Base-by-base conservation (phyloP, 2,888 invertebrate genomes). In the Pristionchus maxplancki region DNA sequence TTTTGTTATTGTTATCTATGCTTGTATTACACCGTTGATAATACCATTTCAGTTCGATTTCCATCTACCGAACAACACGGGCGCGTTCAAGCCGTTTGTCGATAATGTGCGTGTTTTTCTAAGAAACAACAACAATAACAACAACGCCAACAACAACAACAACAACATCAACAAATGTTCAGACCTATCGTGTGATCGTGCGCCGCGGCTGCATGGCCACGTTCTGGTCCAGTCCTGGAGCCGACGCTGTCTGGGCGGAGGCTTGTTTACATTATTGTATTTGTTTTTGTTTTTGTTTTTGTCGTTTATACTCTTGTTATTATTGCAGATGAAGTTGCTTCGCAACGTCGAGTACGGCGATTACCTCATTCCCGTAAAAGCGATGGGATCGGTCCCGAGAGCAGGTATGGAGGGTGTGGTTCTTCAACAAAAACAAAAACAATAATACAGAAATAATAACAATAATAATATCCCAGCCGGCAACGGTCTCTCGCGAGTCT, bases 191-290 rank as follows among this genome's bases (percentile, higher is more conserved):
- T 1, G 71, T 37, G 17, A 71, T 71, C 71, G 71, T 71, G 8
- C 71, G 71, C 4, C 71, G 37, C 6, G 71, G 71, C 17, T 71
- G 71, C 71, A 71, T 71, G 71, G 71, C 71, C 4, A 71, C 71
- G 37, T 71, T 71, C 17, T 71, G 71, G 71, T 53, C 53, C 15
- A 13, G 3, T 9, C 71, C 20, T 17, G n/a, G 34, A 3, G 53
- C 53, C 53, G 17, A 53, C 17, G 11, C 31, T 37, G 71, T n/a
- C 71, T 37, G 71, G 37, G 71, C 34, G 34, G 34, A 71, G 71
- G 37, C 37, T n/a, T n/a, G n/a, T n/a, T n/a, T n/a, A n/a, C n/a
- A n/a, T n/a, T n/a, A n/a, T n/a, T n/a, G n/a, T n/a, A n/a, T n/a
- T n/a, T n/a, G n/a, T n/a, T n/a, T n/a, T n/a, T n/a, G n/a, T n/a